Base-by-base conservation (phyloP, 2,888 invertebrate genomes). In the Phragmatobia fuliginosa region DNA sequence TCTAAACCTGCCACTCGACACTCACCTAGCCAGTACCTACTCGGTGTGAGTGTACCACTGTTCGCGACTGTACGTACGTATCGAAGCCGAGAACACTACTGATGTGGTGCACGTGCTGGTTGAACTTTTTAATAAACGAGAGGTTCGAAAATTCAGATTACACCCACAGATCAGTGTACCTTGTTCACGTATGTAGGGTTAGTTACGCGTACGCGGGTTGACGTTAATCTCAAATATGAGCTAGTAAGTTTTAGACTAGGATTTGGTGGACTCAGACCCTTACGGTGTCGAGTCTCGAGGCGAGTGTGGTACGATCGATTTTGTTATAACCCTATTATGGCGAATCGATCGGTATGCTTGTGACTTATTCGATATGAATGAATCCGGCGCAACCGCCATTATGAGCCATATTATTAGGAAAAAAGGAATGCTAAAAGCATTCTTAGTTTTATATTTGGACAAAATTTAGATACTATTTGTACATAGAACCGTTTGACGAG, bases 1-100 rank as follows among this genome's bases (percentile, higher is more conserved):
- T 92, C 52, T 92, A 86, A 81, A 52, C 21, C 25, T 28, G n/a
- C 25, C 21, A 7, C 32, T 41, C n/a, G 4, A 25, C 49, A 31
- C 25, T 38, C 62, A 59, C 59, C 16, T 36, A 14, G 21, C 6
- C 16, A 16, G 25, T 25, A 36, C 36, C 1, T 14, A 16, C 25
- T 25, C 62, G 31, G 41, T 45, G 62, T 31, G n/a, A 2, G 25
- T 25, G 38, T 38, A 38, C 36, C 36, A 38, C 28, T 41, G 38
- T 38, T 14, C 14, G 7, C 33, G 33, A 38, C 14, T 31, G 8
- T 28, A 11, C 18, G 31, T 21, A 21, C 21, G 21, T 38, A 38
- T 38, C 38, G 38, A 25, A 52, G 52, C n/a, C 2, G 5, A n/a
- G n/a, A n/a, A n/a, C n/a, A n/a, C n/a, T n/a, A n/a, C n/a, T n/a